Percentiles rank a stretch among this genome's conserved stretches.
Conservation (phyloP, 2,113 vertebrate genomes). For the Mystacornis crossleyi region DNA sequence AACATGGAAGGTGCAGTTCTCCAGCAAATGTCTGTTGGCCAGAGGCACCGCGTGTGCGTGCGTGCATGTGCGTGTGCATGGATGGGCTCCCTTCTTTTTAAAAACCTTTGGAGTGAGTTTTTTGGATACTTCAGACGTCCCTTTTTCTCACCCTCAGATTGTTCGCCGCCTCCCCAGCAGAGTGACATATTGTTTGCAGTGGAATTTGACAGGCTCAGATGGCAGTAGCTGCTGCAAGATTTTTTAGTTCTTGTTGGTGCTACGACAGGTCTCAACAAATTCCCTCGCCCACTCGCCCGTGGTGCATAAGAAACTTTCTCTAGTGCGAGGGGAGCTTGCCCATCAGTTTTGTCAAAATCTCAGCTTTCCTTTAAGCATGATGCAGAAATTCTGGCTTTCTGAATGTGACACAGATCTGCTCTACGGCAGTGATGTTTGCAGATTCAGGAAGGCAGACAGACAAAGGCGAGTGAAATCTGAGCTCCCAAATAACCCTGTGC, state of each 20-base stretch:
- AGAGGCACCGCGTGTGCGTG: background rate
- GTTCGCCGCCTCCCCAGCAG: constrained; percentile 65
- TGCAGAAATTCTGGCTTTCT: constrained; percentile 29
- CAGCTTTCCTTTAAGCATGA: constrained; percentile 35
- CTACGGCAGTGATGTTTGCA: constrained; percentile 2
- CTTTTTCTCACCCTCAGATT: constrained; percentile 71
- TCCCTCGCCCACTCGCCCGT: constrained; percentile 65
- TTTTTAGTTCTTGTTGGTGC: constrained; percentile 72
- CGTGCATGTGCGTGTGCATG: background rate
- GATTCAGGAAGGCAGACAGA: constrained; percentile 19
- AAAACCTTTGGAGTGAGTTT: constrained; percentile 59
- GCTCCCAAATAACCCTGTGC: background rate
- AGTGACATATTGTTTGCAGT: constrained; percentile 72
- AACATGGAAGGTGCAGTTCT: constrained; percentile 33
- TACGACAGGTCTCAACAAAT: constrained; percentile 73
- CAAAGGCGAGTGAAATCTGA: constrained; percentile 31
- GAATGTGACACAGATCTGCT: constrained; percentile 28
- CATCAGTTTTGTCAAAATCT: constrained; percentile 62
- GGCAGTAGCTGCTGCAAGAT: constrained; percentile 68
- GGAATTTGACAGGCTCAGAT: constrained; percentile 74
- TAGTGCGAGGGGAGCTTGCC: constrained; percentile 27
- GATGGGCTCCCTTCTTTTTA: constrained; percentile 42
- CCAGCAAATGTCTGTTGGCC: background rate
- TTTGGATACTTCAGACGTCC: constrained; percentile 64
- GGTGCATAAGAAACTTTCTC: constrained; percentile 63